Evolutionary conservation across 2,113 vertebrate genomes (phyloP).

Genomic region (Cygnus atratus): DNA sequence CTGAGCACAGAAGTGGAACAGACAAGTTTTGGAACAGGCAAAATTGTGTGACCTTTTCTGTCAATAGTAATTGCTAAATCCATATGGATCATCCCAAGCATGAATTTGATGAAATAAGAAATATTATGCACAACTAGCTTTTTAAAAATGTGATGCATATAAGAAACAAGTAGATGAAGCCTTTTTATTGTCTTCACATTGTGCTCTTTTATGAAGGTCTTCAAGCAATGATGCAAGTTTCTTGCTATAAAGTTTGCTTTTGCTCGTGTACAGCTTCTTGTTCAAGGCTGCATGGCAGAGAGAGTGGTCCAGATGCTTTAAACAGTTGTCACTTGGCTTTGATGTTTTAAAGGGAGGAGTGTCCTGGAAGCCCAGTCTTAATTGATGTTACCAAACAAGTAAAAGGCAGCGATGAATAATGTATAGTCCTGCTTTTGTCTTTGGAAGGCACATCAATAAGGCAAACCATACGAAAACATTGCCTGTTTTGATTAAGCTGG

Average conservation of each 20-base stretch:
- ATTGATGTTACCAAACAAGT: background rate
- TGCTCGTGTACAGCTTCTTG: background rate
- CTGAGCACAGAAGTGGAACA: background rate
- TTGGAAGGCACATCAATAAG: background rate
- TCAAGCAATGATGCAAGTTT: background rate
- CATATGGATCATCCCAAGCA: background rate
- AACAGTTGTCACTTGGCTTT: background rate
- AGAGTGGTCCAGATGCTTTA: background rate
- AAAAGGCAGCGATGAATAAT: background rate
- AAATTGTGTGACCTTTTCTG: background rate
- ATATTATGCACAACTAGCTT: background rate
- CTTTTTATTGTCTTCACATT: background rate
- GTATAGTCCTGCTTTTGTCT: background rate
- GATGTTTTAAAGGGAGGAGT: background rate
- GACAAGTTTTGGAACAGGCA: rapidly evolving
- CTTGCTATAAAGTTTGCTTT: background rate
- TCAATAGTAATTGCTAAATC: background rate
- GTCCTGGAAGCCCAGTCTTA: background rate
- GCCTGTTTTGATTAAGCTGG: background rate
- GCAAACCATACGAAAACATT: background rate
- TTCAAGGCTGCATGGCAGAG: background rate
- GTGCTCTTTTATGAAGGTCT: background rate
- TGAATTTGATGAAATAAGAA: background rate
- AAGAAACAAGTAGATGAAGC: background rate
- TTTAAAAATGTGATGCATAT: background rate